A percentile compares a stretch with the other conserved stretches of the same genome.
phyloP scores from a whole-genome alignment of 2,888 invertebrate species.

The Pogonocherus hispidulus region DNA sequence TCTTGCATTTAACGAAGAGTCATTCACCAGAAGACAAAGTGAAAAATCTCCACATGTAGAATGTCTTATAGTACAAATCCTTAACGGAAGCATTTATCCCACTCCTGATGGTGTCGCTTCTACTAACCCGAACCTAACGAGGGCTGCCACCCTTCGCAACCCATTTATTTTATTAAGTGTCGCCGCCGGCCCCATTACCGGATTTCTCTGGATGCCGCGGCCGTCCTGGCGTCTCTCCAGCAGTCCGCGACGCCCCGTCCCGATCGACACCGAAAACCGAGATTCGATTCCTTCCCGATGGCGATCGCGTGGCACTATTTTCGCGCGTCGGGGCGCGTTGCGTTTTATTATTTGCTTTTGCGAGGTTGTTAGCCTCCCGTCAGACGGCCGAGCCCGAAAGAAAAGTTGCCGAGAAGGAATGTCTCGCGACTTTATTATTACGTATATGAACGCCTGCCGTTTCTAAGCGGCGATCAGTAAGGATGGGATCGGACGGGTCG shows the following conservation, averaged over 20 bases:
- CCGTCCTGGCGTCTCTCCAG: background rate
- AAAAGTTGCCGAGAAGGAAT: background rate
- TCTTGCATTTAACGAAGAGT: no score
- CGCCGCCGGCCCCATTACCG: background rate
- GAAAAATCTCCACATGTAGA: no score
- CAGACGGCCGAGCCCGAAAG: background rate
- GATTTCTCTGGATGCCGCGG: background rate
- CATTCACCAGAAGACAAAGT: no score
- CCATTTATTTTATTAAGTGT: background rate
- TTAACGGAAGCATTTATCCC: no score
- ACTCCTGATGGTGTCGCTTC: no score
- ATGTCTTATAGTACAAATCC: no score
- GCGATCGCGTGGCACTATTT: conserved; percentile 14
- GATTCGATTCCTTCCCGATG: conserved; percentile 19
- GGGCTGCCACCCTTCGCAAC: no score
- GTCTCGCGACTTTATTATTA: conserved; percentile 6
- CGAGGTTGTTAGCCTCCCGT: conserved; percentile 22
- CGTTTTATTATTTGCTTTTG: conserved; percentile 10
- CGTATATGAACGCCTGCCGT: background rate
- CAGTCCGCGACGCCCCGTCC: background rate
- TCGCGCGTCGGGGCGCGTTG: background rate
- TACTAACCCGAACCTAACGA: no score
- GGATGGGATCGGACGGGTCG: background rate
- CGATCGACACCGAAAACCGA: background rate
- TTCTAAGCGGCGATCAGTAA: background rate